Conservation (phyloP, 2,888 invertebrate species). For the Melanotus villosus region DNA sequence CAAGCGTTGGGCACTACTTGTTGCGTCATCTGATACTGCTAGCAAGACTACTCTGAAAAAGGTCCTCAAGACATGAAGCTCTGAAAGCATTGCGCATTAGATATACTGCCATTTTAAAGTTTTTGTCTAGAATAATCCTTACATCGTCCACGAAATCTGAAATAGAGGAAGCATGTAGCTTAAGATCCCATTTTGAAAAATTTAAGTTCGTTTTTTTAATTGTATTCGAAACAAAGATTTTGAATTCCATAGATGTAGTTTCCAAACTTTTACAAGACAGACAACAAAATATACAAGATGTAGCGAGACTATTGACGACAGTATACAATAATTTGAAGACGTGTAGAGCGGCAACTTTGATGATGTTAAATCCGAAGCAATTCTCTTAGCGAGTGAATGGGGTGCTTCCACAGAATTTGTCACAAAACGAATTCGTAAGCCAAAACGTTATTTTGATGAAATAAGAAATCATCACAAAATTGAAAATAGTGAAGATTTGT, state of each 20-base stretch:
- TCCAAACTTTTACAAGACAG: too few relatives aligned
- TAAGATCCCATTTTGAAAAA: not conserved
- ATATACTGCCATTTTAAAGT: not conserved
- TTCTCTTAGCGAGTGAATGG: too few relatives aligned
- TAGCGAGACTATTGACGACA: too few relatives aligned
- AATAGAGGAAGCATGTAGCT: not conserved
- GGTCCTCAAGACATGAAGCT: not conserved
- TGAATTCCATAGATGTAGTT: not conserved
- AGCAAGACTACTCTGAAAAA: not conserved
- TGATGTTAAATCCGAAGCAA: too few relatives aligned
- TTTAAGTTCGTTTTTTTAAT: not conserved
- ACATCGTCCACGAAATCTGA: not conserved
- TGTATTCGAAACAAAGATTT: conserved; percentile 7
- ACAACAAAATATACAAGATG: too few relatives aligned
- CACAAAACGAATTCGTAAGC: too few relatives aligned
- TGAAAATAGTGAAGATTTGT: too few relatives aligned
- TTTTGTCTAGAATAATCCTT: not conserved
- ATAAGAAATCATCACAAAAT: too few relatives aligned
- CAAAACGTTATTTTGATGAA: too few relatives aligned
- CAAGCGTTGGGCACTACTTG: not conserved
- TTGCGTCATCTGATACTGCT: not conserved
- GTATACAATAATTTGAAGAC: too few relatives aligned
- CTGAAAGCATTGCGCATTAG: not conserved
- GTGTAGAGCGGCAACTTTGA: too few relatives aligned
- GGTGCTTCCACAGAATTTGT: too few relatives aligned